Conservation (phyloP, 2,797 vertebrate genomes). For the Oreortyx pictus region DNA sequence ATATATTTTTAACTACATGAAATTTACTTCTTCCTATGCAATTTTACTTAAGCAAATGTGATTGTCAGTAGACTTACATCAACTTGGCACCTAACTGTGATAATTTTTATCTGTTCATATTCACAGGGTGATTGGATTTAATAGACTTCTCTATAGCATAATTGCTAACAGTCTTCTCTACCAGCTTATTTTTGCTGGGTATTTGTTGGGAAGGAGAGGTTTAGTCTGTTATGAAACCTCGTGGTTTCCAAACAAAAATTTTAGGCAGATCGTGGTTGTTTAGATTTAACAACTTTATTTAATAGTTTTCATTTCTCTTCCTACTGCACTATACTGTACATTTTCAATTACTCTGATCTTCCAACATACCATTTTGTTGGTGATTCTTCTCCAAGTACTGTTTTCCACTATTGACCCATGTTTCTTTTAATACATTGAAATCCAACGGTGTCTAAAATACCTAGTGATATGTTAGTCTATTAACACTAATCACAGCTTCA, state of each 20-base stretch:
- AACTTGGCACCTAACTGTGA: slow-evolving; percentile 1
- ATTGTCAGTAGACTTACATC: not conserved
- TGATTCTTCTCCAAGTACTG: not conserved
- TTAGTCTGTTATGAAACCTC: not conserved
- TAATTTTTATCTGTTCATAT: not conserved
- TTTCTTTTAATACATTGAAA: not conserved
- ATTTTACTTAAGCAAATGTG: not conserved
- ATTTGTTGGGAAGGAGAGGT: not conserved
- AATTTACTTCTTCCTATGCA: not conserved
- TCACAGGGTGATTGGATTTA: not conserved
- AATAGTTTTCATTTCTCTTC: not conserved
- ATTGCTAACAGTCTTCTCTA: not conserved
- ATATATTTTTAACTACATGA: not conserved
- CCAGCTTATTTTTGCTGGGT: not conserved
- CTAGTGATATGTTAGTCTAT: not conserved
- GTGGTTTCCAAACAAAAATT: not conserved
- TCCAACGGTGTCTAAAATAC: not conserved
- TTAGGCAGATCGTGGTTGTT: rapidly evolving
- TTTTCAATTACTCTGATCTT: not conserved
- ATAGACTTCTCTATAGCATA: not conserved
- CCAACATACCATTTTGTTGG: not conserved
- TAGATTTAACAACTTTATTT: not conserved
- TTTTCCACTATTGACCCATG: not conserved
- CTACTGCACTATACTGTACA: not conserved
- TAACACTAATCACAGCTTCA: not conserved